Evolutionary conservation across 2,113 vertebrate species (phyloP).

Genomic region (Mesitornis unicolor): DNA sequence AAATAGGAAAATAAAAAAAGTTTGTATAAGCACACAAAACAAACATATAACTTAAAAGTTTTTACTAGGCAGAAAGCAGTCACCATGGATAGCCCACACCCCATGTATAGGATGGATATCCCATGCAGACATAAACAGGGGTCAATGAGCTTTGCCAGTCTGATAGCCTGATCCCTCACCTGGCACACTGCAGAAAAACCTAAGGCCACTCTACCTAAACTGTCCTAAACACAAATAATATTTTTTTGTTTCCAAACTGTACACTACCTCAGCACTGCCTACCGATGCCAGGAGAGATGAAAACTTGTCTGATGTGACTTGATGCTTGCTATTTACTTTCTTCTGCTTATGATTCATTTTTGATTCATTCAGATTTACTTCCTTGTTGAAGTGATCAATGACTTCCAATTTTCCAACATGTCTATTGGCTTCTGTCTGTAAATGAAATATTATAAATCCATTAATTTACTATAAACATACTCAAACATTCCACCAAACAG

Average conservation of each 20-base stretch:
- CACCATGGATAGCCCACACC: background rate
- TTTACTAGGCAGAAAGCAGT: background rate
- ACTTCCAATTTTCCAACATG: conserved; percentile 68
- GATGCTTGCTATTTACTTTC: background rate
- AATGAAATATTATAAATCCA: background rate
- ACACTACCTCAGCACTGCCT: conserved; percentile 55
- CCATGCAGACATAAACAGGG: background rate
- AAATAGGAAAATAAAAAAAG: background rate
- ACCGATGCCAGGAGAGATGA: background rate
- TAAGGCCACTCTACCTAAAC: background rate
- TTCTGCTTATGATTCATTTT: background rate
- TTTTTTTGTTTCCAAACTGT: background rate
- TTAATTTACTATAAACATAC: background rate
- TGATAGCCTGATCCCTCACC: background rate
- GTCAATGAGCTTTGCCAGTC: background rate
- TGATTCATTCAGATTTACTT: conserved; percentile 27
- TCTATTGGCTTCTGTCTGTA: conserved; percentile 74
- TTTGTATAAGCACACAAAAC: background rate
- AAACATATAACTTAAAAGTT: background rate
- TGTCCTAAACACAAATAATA: background rate
- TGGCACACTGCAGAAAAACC: background rate
- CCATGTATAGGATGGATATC: background rate
- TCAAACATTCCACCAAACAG: background rate
- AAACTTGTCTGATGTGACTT: background rate
- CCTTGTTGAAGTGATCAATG: conserved; percentile 67